phyloP scores from a whole-genome alignment of 2,113 vertebrate genomes.

The Cisticola juncidis region DNA sequence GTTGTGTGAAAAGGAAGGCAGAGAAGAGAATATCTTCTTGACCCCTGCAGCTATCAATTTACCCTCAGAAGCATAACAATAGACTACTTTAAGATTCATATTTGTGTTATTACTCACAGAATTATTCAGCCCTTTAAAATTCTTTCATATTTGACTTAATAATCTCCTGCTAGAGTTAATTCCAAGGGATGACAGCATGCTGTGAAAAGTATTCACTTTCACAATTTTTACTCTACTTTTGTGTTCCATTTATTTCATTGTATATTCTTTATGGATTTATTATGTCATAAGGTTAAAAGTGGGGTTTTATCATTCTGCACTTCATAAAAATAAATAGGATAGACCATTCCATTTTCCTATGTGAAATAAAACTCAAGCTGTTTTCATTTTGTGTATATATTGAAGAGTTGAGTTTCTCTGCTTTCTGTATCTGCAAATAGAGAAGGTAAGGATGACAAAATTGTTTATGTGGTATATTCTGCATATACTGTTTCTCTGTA shows the following conservation, averaged over 20 bases:
- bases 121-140: conserved; percentile 55
- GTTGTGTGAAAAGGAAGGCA: neutral
- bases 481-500: neutral
- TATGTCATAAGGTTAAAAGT: conserved; percentile 25
- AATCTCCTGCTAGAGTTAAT: conserved; percentile 60
- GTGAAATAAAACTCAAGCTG: neutral
- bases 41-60: conserved; percentile 37
- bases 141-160: conserved; percentile 52
- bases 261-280: conserved; percentile 20
- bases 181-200: conserved; percentile 4
- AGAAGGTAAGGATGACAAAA: neutral
- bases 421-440: neutral
- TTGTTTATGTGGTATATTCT: neutral
- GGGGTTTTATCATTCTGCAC: neutral
- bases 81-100: conserved; percentile 25
- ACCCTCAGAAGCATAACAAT: conserved; percentile 17
- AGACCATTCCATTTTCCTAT: neutral
- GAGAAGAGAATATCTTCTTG: neutral
- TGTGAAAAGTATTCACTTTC: conserved; percentile 39
- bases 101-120: conserved; percentile 48
- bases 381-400: neutral
- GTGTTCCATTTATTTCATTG: neutral
- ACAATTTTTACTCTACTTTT: conserved; percentile 2
- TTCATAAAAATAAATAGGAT: conserved; percentile 13
- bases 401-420: neutral